Percentiles rank a stretch among this genome's conserved stretches.
phyloP scores from a whole-genome alignment of 2,797 vertebrate genomes.

The Pelobates cultripes region DNA sequence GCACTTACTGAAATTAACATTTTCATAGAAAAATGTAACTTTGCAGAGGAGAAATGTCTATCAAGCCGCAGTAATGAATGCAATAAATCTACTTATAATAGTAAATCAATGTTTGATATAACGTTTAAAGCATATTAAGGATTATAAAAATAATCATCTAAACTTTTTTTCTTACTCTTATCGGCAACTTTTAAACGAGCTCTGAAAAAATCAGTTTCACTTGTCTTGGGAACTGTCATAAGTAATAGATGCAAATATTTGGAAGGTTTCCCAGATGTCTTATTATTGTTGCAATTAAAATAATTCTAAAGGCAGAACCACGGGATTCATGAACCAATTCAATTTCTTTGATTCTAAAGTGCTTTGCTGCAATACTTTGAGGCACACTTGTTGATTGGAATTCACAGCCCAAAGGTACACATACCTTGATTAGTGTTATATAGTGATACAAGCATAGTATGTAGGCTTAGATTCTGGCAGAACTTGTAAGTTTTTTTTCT shows the following conservation, averaged over 20 bases:
- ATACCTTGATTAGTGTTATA: conserved; percentile 19
- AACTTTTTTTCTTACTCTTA: neutral
- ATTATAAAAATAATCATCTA: neutral
- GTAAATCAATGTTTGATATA: no score
- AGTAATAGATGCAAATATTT: conserved; percentile 1
- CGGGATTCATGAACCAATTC: conserved; percentile 4
- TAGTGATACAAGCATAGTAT: conserved; percentile 8
- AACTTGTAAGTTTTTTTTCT: conserved; percentile 17
- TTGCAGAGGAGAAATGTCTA: no score
- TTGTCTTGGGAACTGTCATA: conserved; percentile 23
- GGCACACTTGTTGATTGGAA: conserved; percentile 20
- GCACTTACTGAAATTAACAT: no score
- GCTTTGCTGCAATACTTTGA: conserved; percentile 24
- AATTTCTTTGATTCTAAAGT: conserved; percentile 14
- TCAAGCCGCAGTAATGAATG: no score
- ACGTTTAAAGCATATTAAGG: no score
- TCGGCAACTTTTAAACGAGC: conserved; percentile 19
- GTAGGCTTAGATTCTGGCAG: conserved; percentile 11
- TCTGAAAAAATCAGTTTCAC: conserved; percentile 11
- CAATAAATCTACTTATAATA: no score
- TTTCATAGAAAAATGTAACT: no score
- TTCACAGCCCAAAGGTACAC: conserved; percentile 15
- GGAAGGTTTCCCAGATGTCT: conserved; percentile 29
- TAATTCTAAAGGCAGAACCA: conserved; percentile 14
- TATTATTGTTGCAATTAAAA: conserved; percentile 38